Percentiles rank a stretch among this genome's conserved stretches.
Evolutionary conservation across 30 jellyfish, hydroid and myxozoan genomes (phyloP).

Genomic region (Phacellophora camtschatica): DNA sequence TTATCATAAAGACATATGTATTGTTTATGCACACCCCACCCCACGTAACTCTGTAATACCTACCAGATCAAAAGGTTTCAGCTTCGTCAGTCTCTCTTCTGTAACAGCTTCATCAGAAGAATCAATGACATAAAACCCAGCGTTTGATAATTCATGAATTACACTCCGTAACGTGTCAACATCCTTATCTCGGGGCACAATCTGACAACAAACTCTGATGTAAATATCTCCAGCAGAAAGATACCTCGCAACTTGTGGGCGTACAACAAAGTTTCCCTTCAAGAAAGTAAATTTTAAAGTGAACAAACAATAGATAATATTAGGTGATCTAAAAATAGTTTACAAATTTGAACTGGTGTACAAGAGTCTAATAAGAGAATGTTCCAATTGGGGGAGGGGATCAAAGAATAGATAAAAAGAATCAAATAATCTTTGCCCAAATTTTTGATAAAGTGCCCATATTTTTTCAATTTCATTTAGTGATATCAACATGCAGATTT

Average conservation of each 20-base stretch:
- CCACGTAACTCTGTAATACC: no score
- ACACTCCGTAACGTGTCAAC: conserved; percentile 57
- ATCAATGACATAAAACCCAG: conserved; percentile 71
- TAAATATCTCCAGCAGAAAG: conserved; percentile 51
- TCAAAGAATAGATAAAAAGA: no score
- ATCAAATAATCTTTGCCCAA: no score
- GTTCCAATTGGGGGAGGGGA: no score
- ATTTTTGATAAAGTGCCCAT: not conserved
- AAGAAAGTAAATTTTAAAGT: not conserved
- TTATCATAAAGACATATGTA: no score
- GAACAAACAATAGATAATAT: not conserved
- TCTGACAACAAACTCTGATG: conserved; percentile 29
- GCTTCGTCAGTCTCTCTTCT: conserved; percentile 53
- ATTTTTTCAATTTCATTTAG: not conserved
- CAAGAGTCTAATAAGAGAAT: no score
- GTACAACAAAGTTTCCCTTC: conserved; percentile 44
- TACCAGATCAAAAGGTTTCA: conserved; percentile 52
- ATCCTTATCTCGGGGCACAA: conserved; percentile 3
- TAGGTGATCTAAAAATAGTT: not conserved
- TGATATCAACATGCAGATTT: no score
- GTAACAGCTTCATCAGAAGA: conserved; percentile 77
- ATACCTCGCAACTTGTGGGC: conserved; percentile 42
- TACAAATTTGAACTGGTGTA: no score
- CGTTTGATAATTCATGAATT: conserved; percentile 57
- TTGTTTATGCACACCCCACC: no score